phyloP scores from a whole-genome alignment of 2,113 vertebrate genomes.

The Gallinago media region DNA sequence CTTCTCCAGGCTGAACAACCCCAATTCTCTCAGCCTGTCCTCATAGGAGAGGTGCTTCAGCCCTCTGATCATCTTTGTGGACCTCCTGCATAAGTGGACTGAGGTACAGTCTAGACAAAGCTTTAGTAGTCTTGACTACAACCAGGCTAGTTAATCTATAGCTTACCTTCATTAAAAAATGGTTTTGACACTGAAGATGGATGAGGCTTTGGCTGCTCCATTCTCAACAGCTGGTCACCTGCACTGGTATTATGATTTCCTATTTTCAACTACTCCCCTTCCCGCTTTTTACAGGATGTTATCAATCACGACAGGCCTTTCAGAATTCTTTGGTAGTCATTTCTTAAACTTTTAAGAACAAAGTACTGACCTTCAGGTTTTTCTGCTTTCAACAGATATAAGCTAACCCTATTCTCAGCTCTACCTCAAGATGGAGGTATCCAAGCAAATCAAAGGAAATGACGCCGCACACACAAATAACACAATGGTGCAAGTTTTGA shows the following conservation, averaged over 20 bases:
- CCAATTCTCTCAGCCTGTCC: neutral
- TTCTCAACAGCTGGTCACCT: neutral
- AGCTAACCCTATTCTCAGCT: neutral
- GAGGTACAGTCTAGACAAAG: neutral
- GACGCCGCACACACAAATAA: neutral
- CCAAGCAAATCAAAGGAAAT: neutral
- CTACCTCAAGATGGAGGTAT: neutral
- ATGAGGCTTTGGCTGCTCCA: neutral
- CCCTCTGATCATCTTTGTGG: neutral
- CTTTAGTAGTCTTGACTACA: neutral
- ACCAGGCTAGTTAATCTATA: neutral
- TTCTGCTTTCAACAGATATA: neutral
- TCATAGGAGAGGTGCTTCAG: neutral
- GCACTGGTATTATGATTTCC: fast-evolving
- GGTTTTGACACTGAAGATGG: neutral
- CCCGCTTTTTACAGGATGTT: neutral
- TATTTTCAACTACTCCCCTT: neutral
- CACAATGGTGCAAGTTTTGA: neutral
- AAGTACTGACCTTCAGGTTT: neutral
- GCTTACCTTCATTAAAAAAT: neutral
- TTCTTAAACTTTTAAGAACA: neutral
- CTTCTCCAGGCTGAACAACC: neutral
- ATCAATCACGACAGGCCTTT: neutral
- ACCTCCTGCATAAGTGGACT: neutral
- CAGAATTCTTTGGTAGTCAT: neutral